Percentiles rank a stretch among this genome's conserved stretches.
Conservation (phyloP, 2,797 vertebrate genomes). For the Molothrus aeneus region DNA sequence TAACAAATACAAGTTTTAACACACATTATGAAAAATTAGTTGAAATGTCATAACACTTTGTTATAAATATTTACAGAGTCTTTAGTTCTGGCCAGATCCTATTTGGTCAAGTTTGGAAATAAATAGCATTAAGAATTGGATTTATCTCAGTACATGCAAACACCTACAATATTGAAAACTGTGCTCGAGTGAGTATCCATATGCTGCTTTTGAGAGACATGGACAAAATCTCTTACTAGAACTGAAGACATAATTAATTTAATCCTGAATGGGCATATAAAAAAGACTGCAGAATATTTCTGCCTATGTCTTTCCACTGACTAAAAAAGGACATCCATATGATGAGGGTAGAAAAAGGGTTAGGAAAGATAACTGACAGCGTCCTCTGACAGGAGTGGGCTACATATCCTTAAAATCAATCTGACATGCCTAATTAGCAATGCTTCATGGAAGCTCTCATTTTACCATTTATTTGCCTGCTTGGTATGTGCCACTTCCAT, state of each 20-base stretch:
- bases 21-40: background rate
- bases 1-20: background rate
- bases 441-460: background rate
- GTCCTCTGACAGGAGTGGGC: background rate
- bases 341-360: background rate
- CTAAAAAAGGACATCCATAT: background rate
- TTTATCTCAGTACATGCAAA: background rate
- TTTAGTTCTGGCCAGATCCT: background rate
- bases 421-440: background rate
- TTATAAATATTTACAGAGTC: background rate
- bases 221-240: background rate
- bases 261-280: background rate
- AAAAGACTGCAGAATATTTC: background rate
- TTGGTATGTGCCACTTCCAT: background rate
- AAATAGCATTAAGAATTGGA: background rate
- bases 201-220: background rate
- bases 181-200: background rate
- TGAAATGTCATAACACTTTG: background rate
- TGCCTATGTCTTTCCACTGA: background rate
- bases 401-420: background rate
- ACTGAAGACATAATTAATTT: background rate
- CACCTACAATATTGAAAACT: background rate
- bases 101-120: background rate
- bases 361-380: background rate
- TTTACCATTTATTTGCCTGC: background rate